A percentile compares a stretch with the other conserved stretches of the same genome.
These are phyloP conservation scores for Drosophila aff. DNA, from an alignment of 1,140 invertebrate genomes.

Conservation along the genomic window DNA sequence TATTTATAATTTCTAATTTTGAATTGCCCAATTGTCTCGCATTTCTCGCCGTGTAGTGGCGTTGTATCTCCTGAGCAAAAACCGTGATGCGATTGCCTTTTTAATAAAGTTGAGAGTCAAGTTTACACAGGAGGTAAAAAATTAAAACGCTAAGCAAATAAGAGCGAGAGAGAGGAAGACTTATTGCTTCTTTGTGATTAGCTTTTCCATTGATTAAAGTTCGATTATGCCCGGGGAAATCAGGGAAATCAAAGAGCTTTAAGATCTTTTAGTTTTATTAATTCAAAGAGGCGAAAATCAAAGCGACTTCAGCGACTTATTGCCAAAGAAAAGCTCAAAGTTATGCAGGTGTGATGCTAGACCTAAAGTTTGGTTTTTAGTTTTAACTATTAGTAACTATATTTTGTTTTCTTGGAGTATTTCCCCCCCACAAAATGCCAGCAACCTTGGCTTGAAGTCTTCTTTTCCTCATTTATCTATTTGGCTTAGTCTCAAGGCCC, in stretches of 20 bases:
- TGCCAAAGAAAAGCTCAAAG: not conserved
- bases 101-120: slow-evolving; percentile 43
- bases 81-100: slow-evolving; percentile 27
- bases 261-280: not conserved
- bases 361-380: not conserved
- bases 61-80: slow-evolving; percentile 5
- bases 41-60: not conserved
- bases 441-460: not conserved
- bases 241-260: slow-evolving; percentile 5
- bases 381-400: not conserved
- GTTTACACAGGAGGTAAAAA: slow-evolving; percentile 27
- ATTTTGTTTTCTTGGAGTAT: not conserved
- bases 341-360: not conserved
- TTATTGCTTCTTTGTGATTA: slow-evolving; percentile 16
- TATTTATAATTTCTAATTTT: not conserved
- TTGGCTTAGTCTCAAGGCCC: slow-evolving; percentile 13
- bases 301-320: not conserved
- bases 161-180: no score
- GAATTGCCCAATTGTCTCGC: not conserved
- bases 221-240: not conserved
- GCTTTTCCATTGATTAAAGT: slow-evolving; percentile 29
- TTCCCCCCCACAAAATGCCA: not conserved
- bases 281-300: not conserved
- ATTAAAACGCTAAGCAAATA: slow-evolving; percentile 12
- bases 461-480: slow-evolving; percentile 7